These are phyloP conservation scores for Serinus canaria DNA, from an alignment of 2,113 vertebrate species.

Conservation along the genomic window DNA sequence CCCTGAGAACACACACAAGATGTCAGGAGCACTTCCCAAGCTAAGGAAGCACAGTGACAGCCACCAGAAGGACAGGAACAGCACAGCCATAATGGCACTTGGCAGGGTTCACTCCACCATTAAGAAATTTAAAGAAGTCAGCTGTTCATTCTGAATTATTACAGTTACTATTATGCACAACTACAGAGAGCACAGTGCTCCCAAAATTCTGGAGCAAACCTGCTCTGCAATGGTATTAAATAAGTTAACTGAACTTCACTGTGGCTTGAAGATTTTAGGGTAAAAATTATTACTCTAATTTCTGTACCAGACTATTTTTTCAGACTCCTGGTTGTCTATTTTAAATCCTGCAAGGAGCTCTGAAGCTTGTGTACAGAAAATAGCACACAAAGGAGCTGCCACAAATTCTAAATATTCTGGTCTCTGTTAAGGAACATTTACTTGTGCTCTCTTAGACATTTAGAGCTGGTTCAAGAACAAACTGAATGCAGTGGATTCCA, in stretches of 20 bases:
- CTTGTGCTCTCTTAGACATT: not conserved
- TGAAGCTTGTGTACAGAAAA: not conserved
- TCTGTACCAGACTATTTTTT: not conserved
- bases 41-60: not conserved
- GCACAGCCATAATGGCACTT: not conserved
- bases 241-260: not conserved
- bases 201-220: not conserved
- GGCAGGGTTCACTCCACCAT: not conserved
- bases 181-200: not conserved
- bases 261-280: not conserved
- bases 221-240: not conserved
- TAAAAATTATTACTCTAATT: not conserved
- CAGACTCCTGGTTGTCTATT: not conserved
- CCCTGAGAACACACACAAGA: not conserved
- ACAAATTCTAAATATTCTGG: not conserved
- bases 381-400: not conserved
- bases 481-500: not conserved
- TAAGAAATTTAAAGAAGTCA: not conserved
- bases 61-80: not conserved
- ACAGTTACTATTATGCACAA: not conserved
- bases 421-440: not conserved
- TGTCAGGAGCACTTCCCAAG: not conserved
- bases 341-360: not conserved
- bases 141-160: not conserved
- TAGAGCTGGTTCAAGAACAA: not conserved